Conservation (phyloP, 2,888 invertebrate species). For the Dicycla oo region DNA sequence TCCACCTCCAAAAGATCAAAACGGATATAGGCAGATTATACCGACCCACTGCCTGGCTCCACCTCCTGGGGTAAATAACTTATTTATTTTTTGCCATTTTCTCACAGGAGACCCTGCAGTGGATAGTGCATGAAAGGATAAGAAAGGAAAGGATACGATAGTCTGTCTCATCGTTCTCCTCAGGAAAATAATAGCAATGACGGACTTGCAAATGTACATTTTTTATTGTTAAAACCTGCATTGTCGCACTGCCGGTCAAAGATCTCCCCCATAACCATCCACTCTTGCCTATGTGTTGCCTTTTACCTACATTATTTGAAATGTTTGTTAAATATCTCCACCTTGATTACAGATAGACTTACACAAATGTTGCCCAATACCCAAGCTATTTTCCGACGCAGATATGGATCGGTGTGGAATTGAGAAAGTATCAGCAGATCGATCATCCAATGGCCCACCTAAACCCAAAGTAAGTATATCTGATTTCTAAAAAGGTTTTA, state of each 20-base stretch:
- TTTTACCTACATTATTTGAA: too few relatives aligned
- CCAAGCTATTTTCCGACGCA: constrained; percentile 27
- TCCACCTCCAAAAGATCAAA: constrained; percentile 15
- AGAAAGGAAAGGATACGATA: too few relatives aligned
- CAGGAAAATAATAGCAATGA: neutral
- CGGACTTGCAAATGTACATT: neutral
- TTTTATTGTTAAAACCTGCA: too few relatives aligned
- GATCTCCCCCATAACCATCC: neutral
- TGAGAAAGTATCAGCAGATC: neutral
- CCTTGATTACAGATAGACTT: constrained; percentile 25
- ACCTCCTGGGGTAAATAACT: constrained; percentile 30
- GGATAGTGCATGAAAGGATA: neutral
- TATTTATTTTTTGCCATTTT: neutral
- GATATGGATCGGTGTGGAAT: constrained; percentile 32
- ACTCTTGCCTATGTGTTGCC: neutral
- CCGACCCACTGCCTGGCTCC: constrained; percentile 24
- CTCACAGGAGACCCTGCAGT: neutral
- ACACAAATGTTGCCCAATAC: constrained; percentile 36
- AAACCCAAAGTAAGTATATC: constrained; percentile 22
- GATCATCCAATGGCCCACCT: neutral
- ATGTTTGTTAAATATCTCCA: neutral
- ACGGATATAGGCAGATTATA: neutral
- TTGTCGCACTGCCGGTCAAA: neutral
- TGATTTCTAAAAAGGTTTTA: neutral
- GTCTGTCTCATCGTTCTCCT: neutral